Conservation (phyloP, 2,888 invertebrate genomes). For the Napeogenes inachia region DNA sequence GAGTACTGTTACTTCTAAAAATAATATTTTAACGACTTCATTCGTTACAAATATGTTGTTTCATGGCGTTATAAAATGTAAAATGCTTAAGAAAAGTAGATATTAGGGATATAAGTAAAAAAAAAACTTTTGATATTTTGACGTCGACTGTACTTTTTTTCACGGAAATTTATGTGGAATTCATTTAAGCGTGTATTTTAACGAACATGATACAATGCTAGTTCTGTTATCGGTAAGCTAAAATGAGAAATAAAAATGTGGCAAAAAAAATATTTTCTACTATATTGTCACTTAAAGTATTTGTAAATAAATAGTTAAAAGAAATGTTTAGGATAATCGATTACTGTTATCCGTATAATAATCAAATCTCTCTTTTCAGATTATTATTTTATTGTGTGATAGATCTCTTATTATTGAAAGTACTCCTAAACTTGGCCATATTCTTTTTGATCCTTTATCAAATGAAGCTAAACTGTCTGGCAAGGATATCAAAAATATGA, state of each 20-base stretch:
- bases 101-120: too few species aligned
- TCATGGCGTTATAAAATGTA: too few species aligned
- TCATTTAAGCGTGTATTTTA: background rate
- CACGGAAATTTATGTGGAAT: background rate
- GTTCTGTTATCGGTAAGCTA: constrained; percentile 43
- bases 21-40: too few species aligned
- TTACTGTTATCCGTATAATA: background rate
- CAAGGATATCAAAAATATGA: background rate
- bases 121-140: too few species aligned
- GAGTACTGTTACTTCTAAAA: too few species aligned
- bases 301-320: background rate
- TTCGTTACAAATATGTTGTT: too few species aligned
- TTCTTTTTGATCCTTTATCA: constrained; percentile 39
- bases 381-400: too few species aligned
- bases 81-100: too few species aligned
- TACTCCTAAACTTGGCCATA: constrained; percentile 46
- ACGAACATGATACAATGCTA: constrained; percentile 37
- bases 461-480: constrained; percentile 35
- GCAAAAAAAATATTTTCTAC: background rate
- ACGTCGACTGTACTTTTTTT: too few species aligned
- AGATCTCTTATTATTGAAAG: constrained; percentile 29
- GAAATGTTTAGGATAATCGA: background rate
- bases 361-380: too few species aligned
- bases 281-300: constrained; percentile 25
- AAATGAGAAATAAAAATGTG: background rate